Percentiles rank a stretch among this genome's conserved stretches.
phyloP scores from a whole-genome alignment of 2,888 invertebrate genomes.

The Branchellion lobata region DNA sequence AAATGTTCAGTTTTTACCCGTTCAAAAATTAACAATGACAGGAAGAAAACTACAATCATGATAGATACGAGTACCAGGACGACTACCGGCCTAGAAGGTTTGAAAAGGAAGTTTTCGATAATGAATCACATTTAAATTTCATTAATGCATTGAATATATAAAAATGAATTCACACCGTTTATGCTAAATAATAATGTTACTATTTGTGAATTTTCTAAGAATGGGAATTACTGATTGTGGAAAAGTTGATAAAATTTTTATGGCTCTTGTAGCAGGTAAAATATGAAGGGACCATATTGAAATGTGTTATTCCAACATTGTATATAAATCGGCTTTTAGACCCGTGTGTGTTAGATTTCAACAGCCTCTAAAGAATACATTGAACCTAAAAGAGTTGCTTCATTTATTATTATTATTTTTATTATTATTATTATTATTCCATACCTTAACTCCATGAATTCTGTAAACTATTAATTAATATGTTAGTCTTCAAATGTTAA shows the following conservation, averaged over 20 bases:
- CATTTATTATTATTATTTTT: no score
- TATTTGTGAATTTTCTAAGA: slow-evolving; percentile 24
- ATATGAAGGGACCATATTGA: not conserved
- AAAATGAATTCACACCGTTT: not conserved
- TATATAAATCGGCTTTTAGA: no score
- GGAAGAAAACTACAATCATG: not conserved
- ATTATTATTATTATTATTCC: no score
- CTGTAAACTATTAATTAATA: no score
- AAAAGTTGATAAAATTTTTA: slow-evolving; percentile 33
- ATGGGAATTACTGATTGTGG: slow-evolving; percentile 3
- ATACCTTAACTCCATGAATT: no score
- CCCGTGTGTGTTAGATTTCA: no score
- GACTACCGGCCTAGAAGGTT: not conserved
- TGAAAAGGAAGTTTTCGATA: not conserved
- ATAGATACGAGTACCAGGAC: not conserved
- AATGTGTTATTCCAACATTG: not conserved
- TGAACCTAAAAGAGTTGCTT: no score
- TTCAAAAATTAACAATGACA: no score
- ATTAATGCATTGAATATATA: not conserved
- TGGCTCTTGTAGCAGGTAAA: slow-evolving; percentile 14
- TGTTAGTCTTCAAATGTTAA: no score
- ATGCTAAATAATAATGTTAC: not conserved
- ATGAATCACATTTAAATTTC: not conserved
- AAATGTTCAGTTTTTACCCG: no score
- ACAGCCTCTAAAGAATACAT: no score